Base-by-base conservation (phyloP, 2,888 invertebrate genomes). In the Plutella xylostella region DNA sequence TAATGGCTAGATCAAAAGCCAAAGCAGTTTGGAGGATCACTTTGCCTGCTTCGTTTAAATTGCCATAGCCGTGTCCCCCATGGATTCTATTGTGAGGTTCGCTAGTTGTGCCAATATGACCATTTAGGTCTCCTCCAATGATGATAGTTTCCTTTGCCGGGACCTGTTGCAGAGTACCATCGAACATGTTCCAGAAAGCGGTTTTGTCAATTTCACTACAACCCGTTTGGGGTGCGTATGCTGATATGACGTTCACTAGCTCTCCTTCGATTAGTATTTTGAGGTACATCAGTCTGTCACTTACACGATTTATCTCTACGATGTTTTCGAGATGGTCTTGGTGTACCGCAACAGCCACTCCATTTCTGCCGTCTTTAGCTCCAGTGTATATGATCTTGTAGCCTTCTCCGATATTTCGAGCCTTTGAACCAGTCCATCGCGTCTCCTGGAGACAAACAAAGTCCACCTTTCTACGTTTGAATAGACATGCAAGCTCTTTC, bases 221-320 rank as follows among this genome's bases (percentile, higher is more conserved):
- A 14, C 45, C 40, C 21, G 34, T 12, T 22, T 45, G 45, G 7
- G 45, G 45, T 40, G 45, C 40, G 25, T 45, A 45, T 12, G 45
- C 39, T n/a, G 22, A 39, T 18, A 45, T 39, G 2, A 45, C 31
- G 21, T 19, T 38, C 4, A 38, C 4, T 3, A 21, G 44, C 20
- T 50, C 49, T 4, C 43, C 33, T 19, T 53, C 53, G 18, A 53
- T 6, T 3, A 48, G 49, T 6, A 51, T 28, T 42, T 52, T 54
- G 0, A 54, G 35, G 2, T 44, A 20, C 5, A 53, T 54, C 3
- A 54, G 33, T n/a, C 49, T 17, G 14, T 48, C 49, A 12, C 47
- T 50, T 45, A 18, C 31, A 34, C 51, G 43, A n/a, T n/a, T n/a
- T n/a, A n/a, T n/a, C 5, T 49, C 20, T 1, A 55, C 41, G 1